Evolutionary conservation across 2,888 invertebrate species (phyloP), one percentile per base, ranked within the genome.

Genomic region (Acleris holmiana): DNA sequence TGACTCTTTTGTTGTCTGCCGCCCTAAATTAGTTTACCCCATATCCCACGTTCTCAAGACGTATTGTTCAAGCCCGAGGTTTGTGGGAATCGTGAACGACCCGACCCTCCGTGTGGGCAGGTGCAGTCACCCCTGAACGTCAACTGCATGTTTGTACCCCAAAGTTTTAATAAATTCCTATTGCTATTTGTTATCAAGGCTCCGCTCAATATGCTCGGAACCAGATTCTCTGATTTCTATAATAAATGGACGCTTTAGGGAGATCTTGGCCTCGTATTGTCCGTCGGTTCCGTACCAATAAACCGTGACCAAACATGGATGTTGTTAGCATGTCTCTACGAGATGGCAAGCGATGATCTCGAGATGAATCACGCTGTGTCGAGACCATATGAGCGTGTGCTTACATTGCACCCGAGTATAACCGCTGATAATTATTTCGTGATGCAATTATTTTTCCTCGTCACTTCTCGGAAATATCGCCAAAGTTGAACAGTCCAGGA

Each of bases 291-390:
- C 41, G 55, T 18, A 44, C 46, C 23, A 53, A 67, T 56, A 53
- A 54, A 48, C 17, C 23, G 41, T 59, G 50, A 48, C 51, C 47
- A 61, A 53, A 60, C 66, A 58, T 48, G 61, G 51, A 60, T 55
- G 29, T 62, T 61, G 61, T 57, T 44, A 54, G 59, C 54, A 57
- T 68, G 41, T 50, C 19, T 46, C 60, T 51, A 54, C 48, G 47
- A 46, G 29, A 47, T 17, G 35, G 53, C 55, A 53, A 59, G 58
- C 50, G 61, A 66, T 64, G 69, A 53, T 63, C 46, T 53, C 40
- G 61, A 46, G 57, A 63, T 70, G 73, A 71, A 66, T 70, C 69
- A 72, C 10, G 67, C 62, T 61, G 58, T 35, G 61, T 35, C 62
- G 61, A 55, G 66, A 57, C 44, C 47, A 57, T 23, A 61, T 48